phyloP scores from a whole-genome alignment of 92 coral and sea anemone species.

The Palythoa grandiflora region DNA sequence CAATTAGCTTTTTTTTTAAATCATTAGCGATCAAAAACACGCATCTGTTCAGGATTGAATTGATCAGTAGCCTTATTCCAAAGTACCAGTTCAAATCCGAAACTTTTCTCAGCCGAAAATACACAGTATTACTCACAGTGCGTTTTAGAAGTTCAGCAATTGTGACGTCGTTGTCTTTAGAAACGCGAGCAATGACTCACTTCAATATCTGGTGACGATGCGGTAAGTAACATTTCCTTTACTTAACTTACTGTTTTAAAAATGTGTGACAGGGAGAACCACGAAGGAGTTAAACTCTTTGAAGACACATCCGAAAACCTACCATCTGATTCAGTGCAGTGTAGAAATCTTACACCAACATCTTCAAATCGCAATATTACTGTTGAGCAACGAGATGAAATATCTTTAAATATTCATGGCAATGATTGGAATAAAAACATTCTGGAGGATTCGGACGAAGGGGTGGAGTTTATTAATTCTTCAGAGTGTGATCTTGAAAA shows the following conservation, averaged over 20 bases:
- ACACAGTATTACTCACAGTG: not conserved
- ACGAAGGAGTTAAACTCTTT: slow-evolving; percentile 14
- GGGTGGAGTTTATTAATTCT: not conserved
- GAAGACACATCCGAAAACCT: slow-evolving; percentile 10
- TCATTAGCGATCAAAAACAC: not conserved
- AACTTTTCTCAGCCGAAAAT: not conserved
- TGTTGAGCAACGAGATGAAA: not conserved
- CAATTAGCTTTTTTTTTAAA: no score
- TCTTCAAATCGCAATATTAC: not conserved
- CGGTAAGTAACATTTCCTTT: not conserved
- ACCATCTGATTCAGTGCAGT: not conserved
- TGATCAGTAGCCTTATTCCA: not conserved
- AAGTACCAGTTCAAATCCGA: no score
- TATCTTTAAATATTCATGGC: not conserved
- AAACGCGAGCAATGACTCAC: not conserved
- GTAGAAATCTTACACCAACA: not conserved
- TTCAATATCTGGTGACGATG: no score
- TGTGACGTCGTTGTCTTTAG: slow-evolving; percentile 15
- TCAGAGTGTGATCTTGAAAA: slow-evolving; percentile 34
- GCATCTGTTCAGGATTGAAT: not conserved
- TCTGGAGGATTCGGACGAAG: not conserved
- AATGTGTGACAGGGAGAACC: slow-evolving; percentile 3
- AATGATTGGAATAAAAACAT: not conserved
- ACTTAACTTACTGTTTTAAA: not conserved
- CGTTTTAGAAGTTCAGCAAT: not conserved